A percentile compares a stretch with the other conserved stretches of the same genome.
Conservation (phyloP, 2,113 vertebrate species). For the Pelusios castaneus region DNA sequence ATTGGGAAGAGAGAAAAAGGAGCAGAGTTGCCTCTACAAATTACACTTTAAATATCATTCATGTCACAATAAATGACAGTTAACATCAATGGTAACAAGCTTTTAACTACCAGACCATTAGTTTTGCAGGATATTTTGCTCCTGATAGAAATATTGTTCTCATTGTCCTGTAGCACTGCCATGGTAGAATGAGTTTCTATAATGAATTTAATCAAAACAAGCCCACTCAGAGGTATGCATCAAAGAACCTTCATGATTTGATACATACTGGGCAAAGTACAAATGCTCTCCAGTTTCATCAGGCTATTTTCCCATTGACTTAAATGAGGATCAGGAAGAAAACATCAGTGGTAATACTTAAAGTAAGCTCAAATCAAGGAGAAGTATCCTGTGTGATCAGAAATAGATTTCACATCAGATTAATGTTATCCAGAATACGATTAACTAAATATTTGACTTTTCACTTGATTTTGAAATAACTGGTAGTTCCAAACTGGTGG, state of each 20-base stretch:
- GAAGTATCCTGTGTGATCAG: neutral
- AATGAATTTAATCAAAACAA: neutral
- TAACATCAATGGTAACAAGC: neutral
- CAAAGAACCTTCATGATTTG: neutral
- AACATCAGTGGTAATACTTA: fast-evolving
- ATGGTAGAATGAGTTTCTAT: neutral
- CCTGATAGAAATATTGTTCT: fast-evolving
- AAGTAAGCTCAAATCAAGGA: neutral
- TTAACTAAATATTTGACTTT: conserved; percentile 7
- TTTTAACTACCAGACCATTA: neutral
- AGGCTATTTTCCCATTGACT: neutral
- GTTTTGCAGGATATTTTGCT: neutral
- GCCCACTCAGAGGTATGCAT: neutral
- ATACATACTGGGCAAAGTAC: neutral
- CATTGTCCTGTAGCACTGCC: neutral
- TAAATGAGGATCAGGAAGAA: neutral
- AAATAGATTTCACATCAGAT: neutral
- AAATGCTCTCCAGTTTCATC: neutral
- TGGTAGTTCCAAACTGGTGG: conserved; percentile 10
- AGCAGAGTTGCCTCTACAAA: neutral
- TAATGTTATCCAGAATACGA: neutral
- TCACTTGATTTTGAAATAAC: conserved; percentile 16
- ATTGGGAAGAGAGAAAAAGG: neutral
- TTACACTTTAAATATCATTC: neutral
- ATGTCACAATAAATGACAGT: neutral